Percentiles rank a stretch among this genome's conserved stretches.
Evolutionary conservation across 2,113 vertebrate genomes (phyloP).

Genomic region (Marcusenius ussheri): DNA sequence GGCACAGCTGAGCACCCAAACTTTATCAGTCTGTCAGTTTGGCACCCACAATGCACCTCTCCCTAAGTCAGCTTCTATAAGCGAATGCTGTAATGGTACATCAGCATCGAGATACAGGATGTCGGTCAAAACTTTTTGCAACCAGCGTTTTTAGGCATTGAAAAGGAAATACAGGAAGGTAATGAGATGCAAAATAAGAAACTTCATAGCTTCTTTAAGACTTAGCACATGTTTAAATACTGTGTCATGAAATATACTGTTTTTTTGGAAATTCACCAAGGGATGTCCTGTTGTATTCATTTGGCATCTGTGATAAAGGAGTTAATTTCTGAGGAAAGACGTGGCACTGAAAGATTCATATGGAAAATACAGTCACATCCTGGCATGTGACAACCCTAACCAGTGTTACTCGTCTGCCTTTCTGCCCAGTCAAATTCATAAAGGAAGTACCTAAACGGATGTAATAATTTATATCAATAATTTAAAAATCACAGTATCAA

Average conservation of each 20-base stretch:
- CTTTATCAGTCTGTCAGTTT: constrained; percentile 25
- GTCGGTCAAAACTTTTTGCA: constrained; percentile 42
- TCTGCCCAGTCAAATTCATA: constrained; percentile 31
- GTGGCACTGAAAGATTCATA: constrained; percentile 62
- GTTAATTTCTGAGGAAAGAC: constrained; percentile 39
- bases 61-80: not conserved
- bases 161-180: constrained; percentile 31
- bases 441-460: constrained; percentile 54
- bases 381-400: constrained; percentile 18
- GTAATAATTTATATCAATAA: constrained; percentile 54
- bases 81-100: constrained; percentile 39
- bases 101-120: constrained; percentile 50
- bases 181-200: constrained; percentile 21
- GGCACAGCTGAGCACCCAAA: constrained; percentile 29
- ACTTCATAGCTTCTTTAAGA: not conserved
- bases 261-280: not conserved
- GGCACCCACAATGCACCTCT: constrained; percentile 13
- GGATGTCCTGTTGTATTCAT: constrained; percentile 55
- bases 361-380: constrained; percentile 27
- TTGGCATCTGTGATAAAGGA: constrained; percentile 67
- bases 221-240: not conserved
- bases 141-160: constrained; percentile 53
- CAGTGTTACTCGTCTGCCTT: constrained; percentile 16
- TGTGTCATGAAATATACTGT: not conserved
- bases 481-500: constrained; percentile 70